These are phyloP conservation scores for Mionectes olivaceus DNA, from an alignment of 2,797 vertebrate species.

Conservation along the genomic window DNA sequence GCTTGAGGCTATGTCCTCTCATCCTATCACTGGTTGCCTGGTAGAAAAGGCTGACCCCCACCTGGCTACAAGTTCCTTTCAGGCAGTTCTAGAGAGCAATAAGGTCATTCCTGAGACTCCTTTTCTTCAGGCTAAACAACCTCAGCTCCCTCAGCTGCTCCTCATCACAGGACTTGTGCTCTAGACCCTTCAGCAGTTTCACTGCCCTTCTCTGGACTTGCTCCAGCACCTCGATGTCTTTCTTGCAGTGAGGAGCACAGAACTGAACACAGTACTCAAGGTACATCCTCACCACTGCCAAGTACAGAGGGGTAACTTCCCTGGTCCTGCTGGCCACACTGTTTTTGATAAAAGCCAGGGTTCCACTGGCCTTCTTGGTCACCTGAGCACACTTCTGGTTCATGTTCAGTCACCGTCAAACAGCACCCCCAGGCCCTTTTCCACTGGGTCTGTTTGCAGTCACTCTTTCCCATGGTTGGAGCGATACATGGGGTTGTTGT, in stretches of 20 bases:
- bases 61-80: not conserved
- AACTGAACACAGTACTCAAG: not conserved
- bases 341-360: not conserved
- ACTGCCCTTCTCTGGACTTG: not conserved
- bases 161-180: not conserved
- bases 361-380: accelerated
- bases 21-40: not conserved
- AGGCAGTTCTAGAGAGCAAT: not conserved
- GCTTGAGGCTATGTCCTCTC: not conserved
- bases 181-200: not conserved
- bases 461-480: not conserved
- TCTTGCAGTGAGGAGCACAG: not conserved
- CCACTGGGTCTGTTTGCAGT: not conserved
- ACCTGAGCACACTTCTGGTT: not conserved
- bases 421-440: not conserved
- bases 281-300: not conserved
- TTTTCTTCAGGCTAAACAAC: not conserved
- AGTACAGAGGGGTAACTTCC: not conserved
- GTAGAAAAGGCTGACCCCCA: not conserved
- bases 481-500: not conserved
- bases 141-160: not conserved
- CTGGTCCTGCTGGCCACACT: not conserved
- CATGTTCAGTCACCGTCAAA: not conserved
- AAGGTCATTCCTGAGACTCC: not conserved
- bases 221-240: not conserved